Percentiles rank a stretch among this genome's conserved stretches.
These are phyloP conservation scores for Leucophenga varia DNA, from an alignment of 1,140 invertebrate genomes.

Conservation along the genomic window DNA sequence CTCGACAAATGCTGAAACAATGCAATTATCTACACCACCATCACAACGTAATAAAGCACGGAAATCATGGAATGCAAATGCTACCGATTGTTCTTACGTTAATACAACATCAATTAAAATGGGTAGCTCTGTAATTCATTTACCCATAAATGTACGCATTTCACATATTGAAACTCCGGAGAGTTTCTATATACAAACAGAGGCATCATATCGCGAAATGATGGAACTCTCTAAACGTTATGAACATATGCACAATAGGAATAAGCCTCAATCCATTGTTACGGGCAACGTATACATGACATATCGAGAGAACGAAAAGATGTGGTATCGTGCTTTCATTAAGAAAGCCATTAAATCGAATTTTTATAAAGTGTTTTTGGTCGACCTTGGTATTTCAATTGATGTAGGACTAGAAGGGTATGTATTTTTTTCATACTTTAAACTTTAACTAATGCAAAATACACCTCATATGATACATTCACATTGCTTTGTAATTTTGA, in stretches of 20 bases:
- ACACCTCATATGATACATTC: too few species aligned
- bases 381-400: constrained; percentile 13
- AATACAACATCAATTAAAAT: too few species aligned
- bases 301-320: constrained; percentile 8
- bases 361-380: constrained; percentile 14
- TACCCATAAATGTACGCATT: not conserved
- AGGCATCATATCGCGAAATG: not conserved
- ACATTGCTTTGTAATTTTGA: too few species aligned
- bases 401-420: too few species aligned
- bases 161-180: constrained; percentile 9
- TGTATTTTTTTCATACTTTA: too few species aligned
- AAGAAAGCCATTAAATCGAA: constrained; percentile 5
- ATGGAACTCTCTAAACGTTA: constrained; percentile 9
- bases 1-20: too few species aligned
- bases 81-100: too few species aligned
- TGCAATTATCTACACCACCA: too few species aligned
- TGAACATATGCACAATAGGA: not conserved
- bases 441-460: too few species aligned
- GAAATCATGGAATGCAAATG: too few species aligned
- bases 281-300: constrained; percentile 12
- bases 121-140: not conserved
- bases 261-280: too few species aligned
- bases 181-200: constrained; percentile 15
- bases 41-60: too few species aligned
- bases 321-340: constrained; percentile 19